These are phyloP conservation scores for Calephelis perditalis DNA, from an alignment of 2,888 invertebrate species.

Conservation along the genomic window DNA sequence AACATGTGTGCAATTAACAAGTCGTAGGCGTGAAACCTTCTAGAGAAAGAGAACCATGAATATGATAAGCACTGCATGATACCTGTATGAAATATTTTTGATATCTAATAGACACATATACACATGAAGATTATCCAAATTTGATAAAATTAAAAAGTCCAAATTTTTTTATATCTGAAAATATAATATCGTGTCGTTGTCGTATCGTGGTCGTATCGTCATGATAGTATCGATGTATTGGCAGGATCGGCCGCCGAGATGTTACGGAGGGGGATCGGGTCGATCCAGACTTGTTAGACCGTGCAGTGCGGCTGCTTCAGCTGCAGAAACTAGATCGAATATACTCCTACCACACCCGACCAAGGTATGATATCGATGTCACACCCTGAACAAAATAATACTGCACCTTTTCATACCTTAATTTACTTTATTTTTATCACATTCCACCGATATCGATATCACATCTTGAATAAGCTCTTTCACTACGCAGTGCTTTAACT, in stretches of 20 bases:
- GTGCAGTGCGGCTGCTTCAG: constrained; percentile 75
- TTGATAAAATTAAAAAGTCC: too few species aligned
- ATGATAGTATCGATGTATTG: constrained; percentile 70
- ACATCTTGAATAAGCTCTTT: too few species aligned
- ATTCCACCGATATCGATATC: too few species aligned
- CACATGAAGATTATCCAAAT: too few species aligned
- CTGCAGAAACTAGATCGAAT: constrained; percentile 78
- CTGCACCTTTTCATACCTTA: neutral
- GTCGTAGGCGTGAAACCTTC: too few species aligned
- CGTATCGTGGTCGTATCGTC: constrained; percentile 56
- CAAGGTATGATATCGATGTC: constrained; percentile 77
- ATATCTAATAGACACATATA: too few species aligned
- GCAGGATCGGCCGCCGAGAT: constrained; percentile 75
- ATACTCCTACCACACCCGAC: constrained; percentile 78
- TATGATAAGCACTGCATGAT: too few species aligned
- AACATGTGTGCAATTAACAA: too few species aligned
- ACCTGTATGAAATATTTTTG: too few species aligned
- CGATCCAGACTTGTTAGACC: constrained; percentile 74
- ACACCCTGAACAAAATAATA: constrained; percentile 27
- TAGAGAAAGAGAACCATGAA: too few species aligned
- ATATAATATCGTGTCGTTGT: constrained; percentile 25
- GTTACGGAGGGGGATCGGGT: constrained; percentile 59
- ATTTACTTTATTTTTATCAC: neutral
- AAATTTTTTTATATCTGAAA: too few species aligned
- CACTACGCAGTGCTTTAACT: too few species aligned